These are phyloP conservation scores for Phylloscopus trochilus DNA, from an alignment of 2,113 vertebrate genomes.

Conservation along the genomic window DNA sequence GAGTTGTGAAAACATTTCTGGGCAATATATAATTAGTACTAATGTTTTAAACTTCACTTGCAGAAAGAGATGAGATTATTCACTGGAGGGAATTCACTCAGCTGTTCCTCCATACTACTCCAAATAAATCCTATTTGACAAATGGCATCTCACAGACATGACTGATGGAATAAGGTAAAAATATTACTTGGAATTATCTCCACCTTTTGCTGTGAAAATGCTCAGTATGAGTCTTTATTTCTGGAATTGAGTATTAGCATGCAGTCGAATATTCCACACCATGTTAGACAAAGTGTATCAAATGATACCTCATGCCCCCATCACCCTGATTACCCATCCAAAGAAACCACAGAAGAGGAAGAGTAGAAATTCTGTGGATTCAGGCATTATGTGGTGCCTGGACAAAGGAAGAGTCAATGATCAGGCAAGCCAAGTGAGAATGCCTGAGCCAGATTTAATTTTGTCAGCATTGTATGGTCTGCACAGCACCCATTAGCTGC, in stretches of 20 bases:
- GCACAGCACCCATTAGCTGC: neutral
- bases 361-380: neutral
- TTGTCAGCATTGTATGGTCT: neutral
- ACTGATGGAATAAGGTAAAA: neutral
- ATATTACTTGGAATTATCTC: neutral
- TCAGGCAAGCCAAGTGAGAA: neutral
- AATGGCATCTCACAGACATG: neutral
- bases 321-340: neutral
- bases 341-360: neutral
- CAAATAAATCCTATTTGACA: neutral
- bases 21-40: neutral
- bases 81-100: neutral
- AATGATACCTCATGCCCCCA: neutral
- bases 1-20: neutral
- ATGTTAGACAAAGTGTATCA: neutral
- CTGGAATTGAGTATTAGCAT: neutral
- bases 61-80: neutral
- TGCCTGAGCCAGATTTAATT: neutral
- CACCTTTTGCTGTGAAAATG: neutral
- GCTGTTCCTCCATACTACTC: neutral
- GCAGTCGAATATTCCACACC: neutral
- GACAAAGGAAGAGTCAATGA: neutral
- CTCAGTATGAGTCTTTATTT: neutral
- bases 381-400: neutral
- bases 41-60: neutral